phyloP scores from a whole-genome alignment of 2,888 invertebrate species.

The Melieria crassipennis region DNA sequence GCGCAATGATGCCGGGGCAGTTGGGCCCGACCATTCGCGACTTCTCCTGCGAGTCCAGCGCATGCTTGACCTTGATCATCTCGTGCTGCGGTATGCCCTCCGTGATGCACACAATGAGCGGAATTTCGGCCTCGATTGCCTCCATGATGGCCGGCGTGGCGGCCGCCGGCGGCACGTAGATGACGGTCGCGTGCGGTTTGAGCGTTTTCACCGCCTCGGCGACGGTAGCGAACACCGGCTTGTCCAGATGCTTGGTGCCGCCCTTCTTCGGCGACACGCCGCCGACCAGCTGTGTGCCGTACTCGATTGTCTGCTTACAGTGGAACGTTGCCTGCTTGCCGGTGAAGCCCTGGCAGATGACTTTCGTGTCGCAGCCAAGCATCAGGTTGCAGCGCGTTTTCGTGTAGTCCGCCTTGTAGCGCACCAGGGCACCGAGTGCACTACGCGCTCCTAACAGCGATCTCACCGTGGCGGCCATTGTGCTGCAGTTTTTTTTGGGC shows the following conservation, averaged over 20 bases:
- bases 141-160: conserved; percentile 91
- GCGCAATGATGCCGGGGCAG: conserved; percentile 98
- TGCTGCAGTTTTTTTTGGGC: too few species aligned
- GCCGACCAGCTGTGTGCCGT: conserved; percentile 93
- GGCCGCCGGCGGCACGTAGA: conserved; percentile 94
- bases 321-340: conserved; percentile 97
- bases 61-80: conserved; percentile 96
- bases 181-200: conserved; percentile 88
- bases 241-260: conserved; percentile 79
- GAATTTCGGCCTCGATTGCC: conserved; percentile 94
- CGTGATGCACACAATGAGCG: conserved; percentile 96
- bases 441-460: too few species aligned
- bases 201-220: conserved; percentile 84
- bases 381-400: conserved; percentile 83
- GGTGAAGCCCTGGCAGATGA: conserved; percentile 97
- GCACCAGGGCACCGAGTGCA: not conserved
- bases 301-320: conserved; percentile 93
- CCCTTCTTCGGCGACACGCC: conserved; percentile 83
- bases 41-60: conserved; percentile 84
- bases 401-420: conserved; percentile 45
- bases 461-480: too few species aligned
- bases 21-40: conserved; percentile 96
- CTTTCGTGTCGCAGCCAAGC: conserved; percentile 85
- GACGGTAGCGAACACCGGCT: conserved; percentile 70
- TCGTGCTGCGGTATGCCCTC: conserved; percentile 98